phyloP scores from a whole-genome alignment of 1,140 invertebrate species.

The Leucophenga varia region DNA sequence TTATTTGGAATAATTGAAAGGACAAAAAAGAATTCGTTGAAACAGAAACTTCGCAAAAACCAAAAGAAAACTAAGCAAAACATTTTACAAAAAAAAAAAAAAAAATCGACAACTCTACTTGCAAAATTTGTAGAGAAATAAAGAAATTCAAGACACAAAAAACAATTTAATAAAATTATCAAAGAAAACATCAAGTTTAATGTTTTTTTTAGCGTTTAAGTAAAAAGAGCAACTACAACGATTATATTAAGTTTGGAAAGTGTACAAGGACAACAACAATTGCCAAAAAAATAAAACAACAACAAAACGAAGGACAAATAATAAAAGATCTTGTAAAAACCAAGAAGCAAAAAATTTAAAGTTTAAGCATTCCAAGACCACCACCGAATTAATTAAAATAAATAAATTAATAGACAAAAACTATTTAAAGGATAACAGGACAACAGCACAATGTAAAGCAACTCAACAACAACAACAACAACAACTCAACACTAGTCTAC shows the following conservation, averaged over 20 bases:
- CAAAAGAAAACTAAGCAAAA: no score
- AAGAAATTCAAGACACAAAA: not conserved
- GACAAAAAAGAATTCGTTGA: not conserved
- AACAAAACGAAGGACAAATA: not conserved
- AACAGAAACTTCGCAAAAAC: no score
- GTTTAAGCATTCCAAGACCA: conserved; percentile 47
- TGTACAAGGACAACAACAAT: conserved; percentile 12
- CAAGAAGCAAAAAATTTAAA: conserved; percentile 20
- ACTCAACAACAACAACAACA: no score
- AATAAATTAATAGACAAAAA: conserved; percentile 12
- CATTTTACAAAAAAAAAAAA: not conserved
- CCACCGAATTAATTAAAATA: conserved; percentile 35
- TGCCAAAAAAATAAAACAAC: conserved; percentile 11
- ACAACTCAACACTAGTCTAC: conserved; percentile 54
- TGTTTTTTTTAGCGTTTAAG: not conserved
- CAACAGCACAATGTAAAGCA: conserved; percentile 34
- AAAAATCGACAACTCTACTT: not conserved
- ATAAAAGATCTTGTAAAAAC: no score
- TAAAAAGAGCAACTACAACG: not conserved
- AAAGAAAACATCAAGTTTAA: not conserved
- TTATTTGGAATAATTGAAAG: not conserved
- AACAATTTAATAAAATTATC: not conserved
- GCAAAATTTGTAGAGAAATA: not conserved
- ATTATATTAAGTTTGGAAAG: no score
- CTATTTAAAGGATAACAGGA: not conserved